phyloP scores from a whole-genome alignment of 2,888 invertebrate species.

The Julus scandinavius region DNA sequence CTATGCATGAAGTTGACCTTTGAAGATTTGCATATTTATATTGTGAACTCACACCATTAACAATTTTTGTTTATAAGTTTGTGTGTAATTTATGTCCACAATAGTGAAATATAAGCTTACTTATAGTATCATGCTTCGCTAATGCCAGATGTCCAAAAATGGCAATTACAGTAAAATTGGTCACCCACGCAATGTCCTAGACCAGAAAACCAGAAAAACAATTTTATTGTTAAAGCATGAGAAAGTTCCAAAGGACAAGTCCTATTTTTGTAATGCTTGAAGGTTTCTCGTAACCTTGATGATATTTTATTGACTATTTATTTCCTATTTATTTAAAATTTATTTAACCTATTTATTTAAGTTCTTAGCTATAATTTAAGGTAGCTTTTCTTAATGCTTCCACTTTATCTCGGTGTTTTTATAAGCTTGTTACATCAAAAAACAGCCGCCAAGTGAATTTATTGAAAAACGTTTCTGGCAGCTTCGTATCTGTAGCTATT shows the following conservation, averaged over 20 bases:
- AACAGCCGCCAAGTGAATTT: background rate
- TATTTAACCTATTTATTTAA: constrained; percentile 23
- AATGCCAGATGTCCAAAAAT: background rate
- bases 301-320: constrained; percentile 23
- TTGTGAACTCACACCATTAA: too few species aligned
- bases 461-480: background rate
- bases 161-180: background rate
- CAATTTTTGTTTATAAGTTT: background rate
- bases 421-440: background rate
- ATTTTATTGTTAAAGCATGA: background rate
- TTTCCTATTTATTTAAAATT: background rate
- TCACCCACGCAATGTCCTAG: background rate
- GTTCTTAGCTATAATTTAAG: constrained; percentile 24
- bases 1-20: too few species aligned
- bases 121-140: background rate
- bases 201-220: background rate
- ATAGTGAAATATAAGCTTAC: too few species aligned
- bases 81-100: too few species aligned
- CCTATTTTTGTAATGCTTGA: background rate
- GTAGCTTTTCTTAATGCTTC: background rate
- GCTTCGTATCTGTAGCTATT: constrained; percentile 28
- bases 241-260: constrained; percentile 7
- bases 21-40: too few species aligned
- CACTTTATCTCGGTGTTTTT: background rate
- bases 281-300: background rate